These are phyloP conservation scores for Indri indri DNA, from an alignment of 2,113 vertebrate genomes.

Conservation along the genomic window DNA sequence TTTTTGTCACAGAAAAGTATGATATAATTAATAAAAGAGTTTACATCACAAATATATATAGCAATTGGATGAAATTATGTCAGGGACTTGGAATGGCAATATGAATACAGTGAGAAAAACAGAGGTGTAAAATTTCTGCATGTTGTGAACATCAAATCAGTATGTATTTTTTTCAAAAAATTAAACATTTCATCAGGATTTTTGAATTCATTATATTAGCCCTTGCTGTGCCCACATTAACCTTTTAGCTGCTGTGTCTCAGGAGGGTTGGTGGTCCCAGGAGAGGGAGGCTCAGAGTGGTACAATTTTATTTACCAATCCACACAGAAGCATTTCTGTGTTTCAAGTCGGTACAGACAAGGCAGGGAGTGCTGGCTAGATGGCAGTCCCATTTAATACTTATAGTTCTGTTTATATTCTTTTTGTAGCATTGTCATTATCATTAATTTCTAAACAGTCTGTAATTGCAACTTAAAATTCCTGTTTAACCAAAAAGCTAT, in stretches of 20 bases:
- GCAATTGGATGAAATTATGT: background rate
- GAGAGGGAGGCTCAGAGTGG: background rate
- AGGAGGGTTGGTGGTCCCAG: background rate
- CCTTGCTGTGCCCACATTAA: background rate
- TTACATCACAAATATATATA: background rate
- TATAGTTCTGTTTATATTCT: background rate
- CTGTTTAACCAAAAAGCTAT: background rate
- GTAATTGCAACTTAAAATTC: background rate
- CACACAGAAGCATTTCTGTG: background rate
- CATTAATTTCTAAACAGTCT: background rate
- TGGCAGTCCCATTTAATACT: background rate
- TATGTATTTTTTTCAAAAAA: background rate
- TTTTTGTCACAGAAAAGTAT: background rate
- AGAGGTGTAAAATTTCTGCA: background rate
- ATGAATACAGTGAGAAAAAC: background rate
- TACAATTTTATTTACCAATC: background rate
- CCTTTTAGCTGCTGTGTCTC: background rate
- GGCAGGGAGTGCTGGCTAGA: background rate
- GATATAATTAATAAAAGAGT: background rate
- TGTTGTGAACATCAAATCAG: background rate
- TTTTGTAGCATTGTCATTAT: background rate
- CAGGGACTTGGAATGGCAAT: background rate
- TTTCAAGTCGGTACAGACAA: background rate
- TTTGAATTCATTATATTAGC: constrained; percentile 12
- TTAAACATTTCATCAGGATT: background rate